Conservation (phyloP, 2,888 invertebrate genomes). For the Clivina fossor region DNA sequence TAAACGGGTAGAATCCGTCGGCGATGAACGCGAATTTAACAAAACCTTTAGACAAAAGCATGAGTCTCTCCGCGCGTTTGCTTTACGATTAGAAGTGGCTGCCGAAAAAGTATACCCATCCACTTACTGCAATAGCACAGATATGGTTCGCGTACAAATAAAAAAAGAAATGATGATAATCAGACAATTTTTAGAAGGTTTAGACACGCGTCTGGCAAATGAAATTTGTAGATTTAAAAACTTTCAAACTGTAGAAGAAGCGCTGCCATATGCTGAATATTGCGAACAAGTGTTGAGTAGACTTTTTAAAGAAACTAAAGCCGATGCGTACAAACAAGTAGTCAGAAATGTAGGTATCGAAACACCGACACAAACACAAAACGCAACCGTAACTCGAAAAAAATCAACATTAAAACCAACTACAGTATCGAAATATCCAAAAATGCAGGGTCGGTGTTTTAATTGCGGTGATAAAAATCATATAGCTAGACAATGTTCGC, state of each 20-base stretch:
- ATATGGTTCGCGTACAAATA: neutral
- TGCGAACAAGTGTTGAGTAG: neutral
- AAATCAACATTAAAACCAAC: neutral
- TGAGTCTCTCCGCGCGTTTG: constrained; percentile 2
- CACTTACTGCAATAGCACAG: neutral
- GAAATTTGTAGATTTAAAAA: constrained; percentile 12
- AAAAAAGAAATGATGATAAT: neutral
- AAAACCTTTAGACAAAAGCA: neutral
- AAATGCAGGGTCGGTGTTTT: constrained; percentile 12
- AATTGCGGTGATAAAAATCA: constrained; percentile 14
- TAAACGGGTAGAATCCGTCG: too few relatives aligned
- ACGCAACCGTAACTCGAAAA: neutral
- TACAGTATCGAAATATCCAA: neutral
- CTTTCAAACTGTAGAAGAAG: constrained; percentile 19
- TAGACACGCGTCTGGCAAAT: constrained; percentile 12
- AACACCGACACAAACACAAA: neutral
- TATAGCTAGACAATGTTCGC: neutral
- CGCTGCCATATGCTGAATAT: constrained; percentile 4
- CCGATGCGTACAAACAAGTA: neutral
- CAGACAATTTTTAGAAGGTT: constrained; percentile 13
- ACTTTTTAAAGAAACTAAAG: constrained; percentile 4
- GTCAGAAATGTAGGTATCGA: neutral
- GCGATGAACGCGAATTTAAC: constrained; percentile 2
- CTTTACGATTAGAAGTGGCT: constrained; percentile 2
- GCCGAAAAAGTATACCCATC: constrained; percentile 3